Evolutionary conservation across 1,140 invertebrate species (phyloP).

Genomic region (Atopsyche davidsoni): DNA sequence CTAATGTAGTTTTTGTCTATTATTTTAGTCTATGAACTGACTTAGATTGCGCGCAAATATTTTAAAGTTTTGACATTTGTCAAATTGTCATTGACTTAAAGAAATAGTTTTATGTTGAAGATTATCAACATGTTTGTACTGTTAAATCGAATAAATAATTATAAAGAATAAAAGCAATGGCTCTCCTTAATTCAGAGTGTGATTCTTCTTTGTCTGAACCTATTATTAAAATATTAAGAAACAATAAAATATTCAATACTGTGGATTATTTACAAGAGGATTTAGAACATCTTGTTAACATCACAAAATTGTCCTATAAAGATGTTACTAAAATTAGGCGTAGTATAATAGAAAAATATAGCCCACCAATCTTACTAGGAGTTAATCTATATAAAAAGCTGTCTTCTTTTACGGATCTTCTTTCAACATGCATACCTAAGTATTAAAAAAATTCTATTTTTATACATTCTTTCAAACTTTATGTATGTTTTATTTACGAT

Average conservation of each 20-base stretch:
- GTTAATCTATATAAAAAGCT: conserved; percentile 29
- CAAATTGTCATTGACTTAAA: no score
- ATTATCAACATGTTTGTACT: no score
- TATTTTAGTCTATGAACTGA: no score
- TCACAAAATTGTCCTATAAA: conserved; percentile 38
- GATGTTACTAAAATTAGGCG: conserved; percentile 37
- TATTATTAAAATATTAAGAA: conserved; percentile 45
- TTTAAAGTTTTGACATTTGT: no score
- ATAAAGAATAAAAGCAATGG: no score
- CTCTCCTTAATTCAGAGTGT: conserved; percentile 26
- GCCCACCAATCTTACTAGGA: conserved; percentile 35
- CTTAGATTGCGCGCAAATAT: no score
- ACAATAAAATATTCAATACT: conserved; percentile 50
- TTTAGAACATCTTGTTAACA: conserved; percentile 36
- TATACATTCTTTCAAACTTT: not conserved
- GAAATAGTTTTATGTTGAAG: no score
- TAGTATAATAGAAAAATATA: conserved; percentile 38
- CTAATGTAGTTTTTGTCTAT: no score
- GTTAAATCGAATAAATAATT: no score
- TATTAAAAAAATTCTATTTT: conserved; percentile 6
- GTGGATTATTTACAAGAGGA: conserved; percentile 55
- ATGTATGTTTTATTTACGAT: conserved; percentile 1
- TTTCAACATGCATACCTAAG: conserved; percentile 35
- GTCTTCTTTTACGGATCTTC: conserved; percentile 26
- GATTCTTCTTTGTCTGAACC: conserved; percentile 42